Percentiles rank a stretch among this genome's conserved stretches.
phyloP scores from a whole-genome alignment of 1,140 invertebrate species.

The Drosophila azteca region DNA sequence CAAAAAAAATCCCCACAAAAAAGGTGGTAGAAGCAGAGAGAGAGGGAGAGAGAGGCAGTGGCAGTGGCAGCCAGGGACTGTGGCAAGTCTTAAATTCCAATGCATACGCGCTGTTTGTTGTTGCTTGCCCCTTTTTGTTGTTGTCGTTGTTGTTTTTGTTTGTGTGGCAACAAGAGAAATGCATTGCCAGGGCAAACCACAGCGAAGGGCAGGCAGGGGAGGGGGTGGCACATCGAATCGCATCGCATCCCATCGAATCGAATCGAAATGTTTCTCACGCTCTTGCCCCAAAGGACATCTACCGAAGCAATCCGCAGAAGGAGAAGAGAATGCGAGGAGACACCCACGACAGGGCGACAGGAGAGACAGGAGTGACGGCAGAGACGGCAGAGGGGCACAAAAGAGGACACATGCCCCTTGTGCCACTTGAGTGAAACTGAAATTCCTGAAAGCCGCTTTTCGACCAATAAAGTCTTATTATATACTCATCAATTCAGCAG shows the following conservation, averaged over 20 bases:
- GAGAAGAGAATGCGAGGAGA: constrained; percentile 11
- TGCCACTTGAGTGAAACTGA: constrained; percentile 48
- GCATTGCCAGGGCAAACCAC: constrained; percentile 57
- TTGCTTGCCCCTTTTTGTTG: constrained; percentile 19
- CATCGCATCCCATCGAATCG: too few species aligned
- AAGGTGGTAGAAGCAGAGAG: background rate
- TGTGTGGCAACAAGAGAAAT: constrained; percentile 73
- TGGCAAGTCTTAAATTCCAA: constrained; percentile 72
- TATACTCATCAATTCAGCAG: constrained; percentile 82
- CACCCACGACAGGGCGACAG: constrained; percentile 34
- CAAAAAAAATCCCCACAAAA: constrained; percentile 32
- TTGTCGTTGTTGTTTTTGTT: constrained; percentile 10
- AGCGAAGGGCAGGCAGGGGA: constrained; percentile 8
- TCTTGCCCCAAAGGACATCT: constrained; percentile 31
- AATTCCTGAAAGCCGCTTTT: constrained; percentile 70
- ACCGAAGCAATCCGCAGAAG: background rate
- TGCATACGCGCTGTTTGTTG: constrained; percentile 61
- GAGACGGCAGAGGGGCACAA: background rate
- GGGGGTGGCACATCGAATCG: background rate
- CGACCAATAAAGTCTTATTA: constrained; percentile 82
- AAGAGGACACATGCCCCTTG: constrained; percentile 4
- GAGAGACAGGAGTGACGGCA: constrained; percentile 16
- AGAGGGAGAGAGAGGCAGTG: background rate
- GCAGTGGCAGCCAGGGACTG: constrained; percentile 35
- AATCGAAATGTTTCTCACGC: constrained; percentile 44